These are phyloP conservation scores for Tachyglossus aculeatus DNA, from an alignment of 2,797 vertebrate species.

Conservation along the genomic window DNA sequence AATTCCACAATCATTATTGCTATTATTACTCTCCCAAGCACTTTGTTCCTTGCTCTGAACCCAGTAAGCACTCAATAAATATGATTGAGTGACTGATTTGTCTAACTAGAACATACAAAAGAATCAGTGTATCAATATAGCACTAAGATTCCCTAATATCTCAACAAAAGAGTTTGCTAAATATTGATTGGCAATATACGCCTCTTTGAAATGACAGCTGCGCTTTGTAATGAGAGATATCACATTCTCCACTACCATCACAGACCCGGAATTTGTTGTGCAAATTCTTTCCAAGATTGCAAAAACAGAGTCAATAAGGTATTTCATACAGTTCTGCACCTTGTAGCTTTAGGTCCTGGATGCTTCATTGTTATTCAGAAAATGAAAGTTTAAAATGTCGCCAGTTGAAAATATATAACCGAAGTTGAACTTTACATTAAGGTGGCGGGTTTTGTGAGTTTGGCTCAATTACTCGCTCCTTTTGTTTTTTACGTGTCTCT, in stretches of 20 bases:
- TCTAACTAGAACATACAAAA: too few relatives aligned
- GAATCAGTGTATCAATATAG: not conserved
- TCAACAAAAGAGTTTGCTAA: conserved; percentile 8
- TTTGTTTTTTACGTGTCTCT: not conserved
- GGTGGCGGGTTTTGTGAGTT: not conserved
- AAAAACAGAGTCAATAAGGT: conserved; percentile 47
- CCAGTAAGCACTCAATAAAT: too few relatives aligned
- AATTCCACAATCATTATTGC: too few relatives aligned
- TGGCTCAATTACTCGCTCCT: not conserved
- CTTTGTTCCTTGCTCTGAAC: too few relatives aligned
- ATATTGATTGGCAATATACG: conserved; percentile 29
- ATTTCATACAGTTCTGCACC: conserved; percentile 22
- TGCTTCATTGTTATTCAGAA: not conserved
- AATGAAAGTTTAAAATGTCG: not conserved
- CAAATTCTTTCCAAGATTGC: conserved; percentile 53
- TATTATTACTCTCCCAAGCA: too few relatives aligned
- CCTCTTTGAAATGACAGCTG: not conserved
- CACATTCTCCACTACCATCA: conserved; percentile 23
- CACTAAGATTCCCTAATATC: conserved; percentile 4
- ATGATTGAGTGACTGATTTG: too few relatives aligned
- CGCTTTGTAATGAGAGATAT: conserved; percentile 20
- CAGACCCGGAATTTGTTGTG: conserved; percentile 42
- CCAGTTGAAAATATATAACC: not conserved
- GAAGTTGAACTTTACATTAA: not conserved
- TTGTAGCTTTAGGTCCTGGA: not conserved